Evolutionary conservation across 2,113 vertebrate genomes (phyloP), one percentile per base, ranked within the genome.

Genomic region (Salvelinus fontinalis): DNA sequence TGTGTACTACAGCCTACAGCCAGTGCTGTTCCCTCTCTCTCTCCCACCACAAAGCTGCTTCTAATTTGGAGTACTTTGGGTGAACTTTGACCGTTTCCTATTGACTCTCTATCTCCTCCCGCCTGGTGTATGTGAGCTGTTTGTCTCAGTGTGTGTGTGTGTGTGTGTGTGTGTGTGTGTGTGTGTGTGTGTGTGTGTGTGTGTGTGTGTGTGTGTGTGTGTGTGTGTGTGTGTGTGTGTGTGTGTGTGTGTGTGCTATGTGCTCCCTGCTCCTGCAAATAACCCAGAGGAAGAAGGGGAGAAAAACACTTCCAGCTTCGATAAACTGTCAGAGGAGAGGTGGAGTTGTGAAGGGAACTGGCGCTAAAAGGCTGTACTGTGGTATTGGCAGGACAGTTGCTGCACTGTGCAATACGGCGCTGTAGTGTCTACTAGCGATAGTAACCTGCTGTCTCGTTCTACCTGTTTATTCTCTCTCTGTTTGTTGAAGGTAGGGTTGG

Each of bases 41-140:
- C 39, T 11, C 9, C 39, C 39, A 3, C 34, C 24, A 77, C 85
- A 83, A 93, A 93, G 94, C 95, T 96, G 95, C 89, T 96, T 95
- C 94, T 94, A 93, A 95, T 96, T 96, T 94, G 91, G 90, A 96
- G 96, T 92, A 96, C 95, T 96, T 90, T 95, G 89, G 92, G 92
- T 97, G 95, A 97, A 97, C 95, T 95, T 93, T 95, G 92, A 84
- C 91, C 89, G 92, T 94, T 95, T 96, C 95, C 95, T 96, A 93
- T 62, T 95, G 93, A 95, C 95, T 93, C 88, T 92, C 87, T 77
- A 78, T 5, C 68, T 93, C 92, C 16, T 18, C 51, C 51, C 16
- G 51, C 51, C 51, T 54, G 14, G 16, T 54, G 16, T 54, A 18
- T 54, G 12, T 54, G 51, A 44, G 9, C 9, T 44, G 39, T 39